A percentile compares a stretch with the other conserved stretches of the same genome.
Conservation (phyloP, 2,113 vertebrate species). For the Chaetodon auriga region DNA sequence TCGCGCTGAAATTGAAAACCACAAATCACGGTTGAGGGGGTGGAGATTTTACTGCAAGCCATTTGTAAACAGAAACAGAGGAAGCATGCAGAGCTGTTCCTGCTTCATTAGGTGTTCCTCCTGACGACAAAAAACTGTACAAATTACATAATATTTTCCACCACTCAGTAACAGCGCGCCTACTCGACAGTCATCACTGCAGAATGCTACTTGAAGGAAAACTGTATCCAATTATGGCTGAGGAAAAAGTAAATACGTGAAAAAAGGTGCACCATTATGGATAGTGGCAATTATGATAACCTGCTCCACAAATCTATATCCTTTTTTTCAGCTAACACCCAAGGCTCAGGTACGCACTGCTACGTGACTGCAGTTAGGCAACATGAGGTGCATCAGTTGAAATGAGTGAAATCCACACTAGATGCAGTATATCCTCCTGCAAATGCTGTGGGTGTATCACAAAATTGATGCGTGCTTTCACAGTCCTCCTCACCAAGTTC, state of each 20-base stretch:
- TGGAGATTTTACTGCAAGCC: constrained; percentile 27
- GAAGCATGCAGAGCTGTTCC: constrained; percentile 24
- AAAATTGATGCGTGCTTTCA: background rate
- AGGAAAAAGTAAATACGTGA: background rate
- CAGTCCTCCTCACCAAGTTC: background rate
- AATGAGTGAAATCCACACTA: background rate
- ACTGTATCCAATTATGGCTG: constrained; percentile 22
- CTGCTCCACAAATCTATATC: background rate
- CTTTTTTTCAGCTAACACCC: background rate
- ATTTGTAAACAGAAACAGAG: constrained; percentile 42
- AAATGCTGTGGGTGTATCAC: background rate
- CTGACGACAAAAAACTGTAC: constrained; percentile 20
- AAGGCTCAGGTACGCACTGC: background rate
- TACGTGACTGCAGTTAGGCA: too few species aligned
- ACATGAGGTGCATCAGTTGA: too few species aligned
- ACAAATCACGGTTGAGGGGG: constrained; percentile 48
- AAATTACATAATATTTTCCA: constrained; percentile 29
- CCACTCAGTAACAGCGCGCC: constrained; percentile 10
- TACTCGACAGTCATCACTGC: background rate
- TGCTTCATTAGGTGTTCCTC: constrained; percentile 33
- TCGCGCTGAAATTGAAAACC: constrained; percentile 52
- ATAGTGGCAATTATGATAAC: background rate
- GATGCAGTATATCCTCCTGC: background rate
- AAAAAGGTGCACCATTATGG: background rate
- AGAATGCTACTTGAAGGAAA: constrained; percentile 19